Percentiles rank a stretch among this genome's conserved stretches.
Conservation (phyloP, 2,888 invertebrate genomes). For the Trypoxylon attenuatum region DNA sequence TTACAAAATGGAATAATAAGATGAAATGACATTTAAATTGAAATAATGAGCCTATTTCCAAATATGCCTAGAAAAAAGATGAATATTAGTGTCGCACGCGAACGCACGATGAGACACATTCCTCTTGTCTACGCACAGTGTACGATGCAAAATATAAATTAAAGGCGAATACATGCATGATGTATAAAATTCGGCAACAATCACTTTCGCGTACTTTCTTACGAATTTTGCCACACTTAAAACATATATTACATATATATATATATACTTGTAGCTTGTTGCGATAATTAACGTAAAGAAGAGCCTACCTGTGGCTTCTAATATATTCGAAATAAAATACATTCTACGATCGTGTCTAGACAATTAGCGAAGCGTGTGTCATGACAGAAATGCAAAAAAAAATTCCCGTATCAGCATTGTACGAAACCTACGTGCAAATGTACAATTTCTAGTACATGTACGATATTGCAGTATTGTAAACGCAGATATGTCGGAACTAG, state of each 20-base stretch:
- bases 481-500: too few species aligned
- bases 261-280: too few species aligned
- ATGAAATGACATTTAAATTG: slow-evolving; percentile 11
- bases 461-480: too few species aligned
- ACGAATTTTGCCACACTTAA: too few species aligned
- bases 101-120: slow-evolving; percentile 4
- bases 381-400: slow-evolving; percentile 10
- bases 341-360: too few species aligned
- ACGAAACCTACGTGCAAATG: slow-evolving; percentile 5
- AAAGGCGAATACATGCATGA: slow-evolving; percentile 33
- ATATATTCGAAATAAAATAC: too few species aligned
- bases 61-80: slow-evolving; percentile 20
- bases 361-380: slow-evolving; percentile 33
- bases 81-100: slow-evolving; percentile 4
- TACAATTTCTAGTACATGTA: too few species aligned
- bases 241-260: too few species aligned
- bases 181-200: too few species aligned
- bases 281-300: too few species aligned
- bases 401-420: slow-evolving; percentile 6
- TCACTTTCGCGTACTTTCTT: too few species aligned
- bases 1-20: slow-evolving; percentile 1
- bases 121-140: slow-evolving; percentile 13
- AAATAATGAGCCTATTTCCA: slow-evolving; percentile 16
- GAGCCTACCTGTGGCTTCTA: too few species aligned
- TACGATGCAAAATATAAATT: slow-evolving; percentile 24